A percentile compares a stretch with the other conserved stretches of the same genome.
Evolutionary conservation across 2,113 vertebrate genomes (phyloP).

Genomic region (Oxyruncus cristatus): DNA sequence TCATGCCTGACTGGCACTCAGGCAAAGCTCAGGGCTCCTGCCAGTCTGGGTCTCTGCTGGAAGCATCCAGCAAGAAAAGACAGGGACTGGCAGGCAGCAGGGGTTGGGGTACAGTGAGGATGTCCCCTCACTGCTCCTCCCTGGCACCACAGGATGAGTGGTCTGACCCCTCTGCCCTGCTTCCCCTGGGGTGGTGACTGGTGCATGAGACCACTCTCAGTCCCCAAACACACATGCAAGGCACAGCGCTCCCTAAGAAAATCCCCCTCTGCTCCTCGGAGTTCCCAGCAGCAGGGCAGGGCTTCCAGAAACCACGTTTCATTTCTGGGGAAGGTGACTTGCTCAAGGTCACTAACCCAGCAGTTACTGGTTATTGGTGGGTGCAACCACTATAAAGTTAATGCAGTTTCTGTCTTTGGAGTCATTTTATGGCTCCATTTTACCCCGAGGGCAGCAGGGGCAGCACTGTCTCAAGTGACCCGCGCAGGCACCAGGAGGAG

Average conservation of each 20-base stretch:
- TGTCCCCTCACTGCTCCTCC: background rate
- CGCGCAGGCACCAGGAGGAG: rapidly evolving
- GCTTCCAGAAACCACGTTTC: rapidly evolving
- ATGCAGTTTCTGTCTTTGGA: background rate
- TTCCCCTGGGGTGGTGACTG: rapidly evolving
- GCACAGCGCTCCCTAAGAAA: background rate
- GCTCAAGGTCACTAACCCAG: background rate
- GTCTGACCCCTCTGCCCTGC: background rate
- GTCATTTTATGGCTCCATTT: background rate
- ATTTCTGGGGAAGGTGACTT: background rate
- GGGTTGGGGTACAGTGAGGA: rapidly evolving
- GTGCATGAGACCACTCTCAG: rapidly evolving
- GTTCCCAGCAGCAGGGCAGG: rapidly evolving
- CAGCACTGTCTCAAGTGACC: rapidly evolving
- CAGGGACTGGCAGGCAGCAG: rapidly evolving
- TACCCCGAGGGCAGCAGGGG: background rate
- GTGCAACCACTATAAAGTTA: background rate
- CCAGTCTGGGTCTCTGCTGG: background rate
- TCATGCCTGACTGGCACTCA: background rate
- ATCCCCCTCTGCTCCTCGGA: background rate
- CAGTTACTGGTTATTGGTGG: rapidly evolving
- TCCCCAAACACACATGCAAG: background rate
- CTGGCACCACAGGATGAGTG: rapidly evolving
- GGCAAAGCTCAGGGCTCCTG: background rate
- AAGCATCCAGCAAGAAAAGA: background rate